Conservation (phyloP, 2,888 invertebrate genomes). For the Julus scanicus region DNA sequence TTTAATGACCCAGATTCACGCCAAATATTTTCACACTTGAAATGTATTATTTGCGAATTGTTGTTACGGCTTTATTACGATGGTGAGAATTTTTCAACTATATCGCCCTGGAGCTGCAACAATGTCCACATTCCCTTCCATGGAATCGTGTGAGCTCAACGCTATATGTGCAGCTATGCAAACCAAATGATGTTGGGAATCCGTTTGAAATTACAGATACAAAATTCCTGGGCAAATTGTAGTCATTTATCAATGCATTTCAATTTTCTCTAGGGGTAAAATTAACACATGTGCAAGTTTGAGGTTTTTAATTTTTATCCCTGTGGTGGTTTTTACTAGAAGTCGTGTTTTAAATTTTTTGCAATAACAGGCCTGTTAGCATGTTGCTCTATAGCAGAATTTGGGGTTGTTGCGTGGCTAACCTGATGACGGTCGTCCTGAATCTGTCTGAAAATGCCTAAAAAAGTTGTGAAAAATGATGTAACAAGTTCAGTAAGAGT, state of each 20-base stretch:
- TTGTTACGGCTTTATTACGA: neutral
- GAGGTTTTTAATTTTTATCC: no score
- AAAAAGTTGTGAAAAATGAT: constrained; percentile 22
- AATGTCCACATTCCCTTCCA: neutral
- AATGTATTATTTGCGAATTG: neutral
- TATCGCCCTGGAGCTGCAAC: neutral
- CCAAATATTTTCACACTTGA: constrained; percentile 28
- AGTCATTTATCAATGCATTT: no score
- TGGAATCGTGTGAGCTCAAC: neutral
- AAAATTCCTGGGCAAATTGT: neutral
- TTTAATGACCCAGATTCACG: constrained; percentile 29
- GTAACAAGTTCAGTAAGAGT: neutral
- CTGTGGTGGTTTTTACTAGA: no score
- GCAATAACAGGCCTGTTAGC: neutral
- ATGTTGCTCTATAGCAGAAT: neutral
- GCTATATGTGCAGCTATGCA: neutral
- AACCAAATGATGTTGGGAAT: neutral
- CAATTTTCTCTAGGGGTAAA: no score
- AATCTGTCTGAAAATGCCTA: neutral
- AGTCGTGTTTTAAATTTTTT: neutral
- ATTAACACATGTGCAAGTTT: no score
- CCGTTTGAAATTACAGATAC: neutral
- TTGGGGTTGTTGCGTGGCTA: neutral
- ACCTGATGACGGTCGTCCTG: neutral
- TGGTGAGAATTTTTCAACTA: neutral